These are phyloP conservation scores for Muschampia plurimacula DNA, from an alignment of 2,888 invertebrate genomes.

Conservation along the genomic window DNA sequence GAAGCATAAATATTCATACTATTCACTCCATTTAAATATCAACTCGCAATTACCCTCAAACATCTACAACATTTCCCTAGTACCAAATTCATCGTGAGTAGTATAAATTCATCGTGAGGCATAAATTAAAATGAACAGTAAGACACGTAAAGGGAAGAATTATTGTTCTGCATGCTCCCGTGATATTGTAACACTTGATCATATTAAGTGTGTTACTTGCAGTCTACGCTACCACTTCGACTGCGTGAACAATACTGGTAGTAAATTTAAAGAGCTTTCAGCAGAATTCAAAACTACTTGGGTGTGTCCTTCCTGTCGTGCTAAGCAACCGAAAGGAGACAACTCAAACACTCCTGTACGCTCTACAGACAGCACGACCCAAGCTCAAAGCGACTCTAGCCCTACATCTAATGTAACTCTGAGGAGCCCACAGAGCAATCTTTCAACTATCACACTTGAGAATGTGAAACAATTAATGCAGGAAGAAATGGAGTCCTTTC, in stretches of 20 bases:
- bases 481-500: neutral
- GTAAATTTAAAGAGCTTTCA: constrained; percentile 23
- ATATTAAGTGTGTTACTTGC: constrained; percentile 34
- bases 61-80: too few species aligned
- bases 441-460: neutral
- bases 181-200: neutral
- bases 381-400: neutral
- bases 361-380: neutral
- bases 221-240: constrained; percentile 25
- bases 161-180: neutral
- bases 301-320: constrained; percentile 28
- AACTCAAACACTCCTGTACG: constrained; percentile 22
- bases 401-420: neutral
- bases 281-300: constrained; percentile 29
- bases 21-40: too few species aligned
- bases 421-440: neutral
- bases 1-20: too few species aligned
- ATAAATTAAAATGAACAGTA: neutral
- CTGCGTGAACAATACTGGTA: constrained; percentile 11
- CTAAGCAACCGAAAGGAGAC: constrained; percentile 20
- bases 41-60: neutral
- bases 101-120: too few species aligned
- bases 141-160: neutral
- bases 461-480: neutral
- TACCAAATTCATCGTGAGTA: too few species aligned